phyloP scores from a whole-genome alignment of 2,113 vertebrate species.

The Neoarius graeffei region DNA sequence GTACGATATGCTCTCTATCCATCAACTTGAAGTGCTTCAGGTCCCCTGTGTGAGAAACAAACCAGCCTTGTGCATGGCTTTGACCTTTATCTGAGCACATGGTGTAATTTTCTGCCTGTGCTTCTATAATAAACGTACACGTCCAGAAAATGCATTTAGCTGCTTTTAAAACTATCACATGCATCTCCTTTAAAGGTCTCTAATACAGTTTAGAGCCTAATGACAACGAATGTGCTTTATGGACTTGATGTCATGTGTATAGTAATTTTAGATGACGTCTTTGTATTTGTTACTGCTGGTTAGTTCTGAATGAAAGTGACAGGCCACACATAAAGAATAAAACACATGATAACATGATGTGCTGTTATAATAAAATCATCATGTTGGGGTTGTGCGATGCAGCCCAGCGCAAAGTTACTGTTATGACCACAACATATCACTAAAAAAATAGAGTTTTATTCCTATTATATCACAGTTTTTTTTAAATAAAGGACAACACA shows the following conservation, averaged over 20 bases:
- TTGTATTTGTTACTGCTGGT: background rate
- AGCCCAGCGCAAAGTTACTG: background rate
- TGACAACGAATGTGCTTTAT: too few species aligned
- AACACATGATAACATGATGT: background rate
- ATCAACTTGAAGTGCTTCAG: background rate
- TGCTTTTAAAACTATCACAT: background rate
- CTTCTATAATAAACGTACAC: background rate
- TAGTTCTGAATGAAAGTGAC: background rate
- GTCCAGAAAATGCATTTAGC: slow-evolving; percentile 39
- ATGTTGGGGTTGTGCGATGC: background rate
- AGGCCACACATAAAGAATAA: background rate
- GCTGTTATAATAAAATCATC: background rate
- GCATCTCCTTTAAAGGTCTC: background rate
- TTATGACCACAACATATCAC: background rate
- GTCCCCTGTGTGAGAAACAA: background rate
- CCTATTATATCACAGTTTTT: background rate
- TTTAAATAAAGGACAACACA: background rate
- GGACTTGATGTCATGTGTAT: background rate
- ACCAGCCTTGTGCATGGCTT: slow-evolving; percentile 14
- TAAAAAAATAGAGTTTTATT: background rate
- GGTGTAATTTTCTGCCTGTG: background rate
- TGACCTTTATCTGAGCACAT: slow-evolving; percentile 42
- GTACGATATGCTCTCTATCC: background rate
- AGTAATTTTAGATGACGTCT: background rate
- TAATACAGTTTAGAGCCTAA: background rate